Evolutionary conservation across 2,113 vertebrate species (phyloP).

Genomic region (Clarias macrocephalus): DNA sequence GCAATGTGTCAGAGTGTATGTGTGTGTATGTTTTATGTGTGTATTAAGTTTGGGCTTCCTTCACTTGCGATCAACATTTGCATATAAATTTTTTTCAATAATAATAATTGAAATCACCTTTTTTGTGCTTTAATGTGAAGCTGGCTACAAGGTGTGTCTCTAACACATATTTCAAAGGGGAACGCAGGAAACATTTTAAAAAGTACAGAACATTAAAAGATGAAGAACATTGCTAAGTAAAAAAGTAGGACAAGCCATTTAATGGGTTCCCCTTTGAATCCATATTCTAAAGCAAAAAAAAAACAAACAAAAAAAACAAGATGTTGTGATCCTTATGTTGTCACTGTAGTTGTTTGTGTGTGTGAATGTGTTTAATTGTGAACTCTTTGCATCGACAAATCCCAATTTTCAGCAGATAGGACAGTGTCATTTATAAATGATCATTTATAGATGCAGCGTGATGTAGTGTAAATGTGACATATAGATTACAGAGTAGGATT

Average conservation of each 20-base stretch:
- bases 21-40: slow-evolving; percentile 15
- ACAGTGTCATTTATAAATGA: slow-evolving; percentile 11
- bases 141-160: neutral
- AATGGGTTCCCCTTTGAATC: slow-evolving; percentile 36
- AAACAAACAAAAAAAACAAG: neutral
- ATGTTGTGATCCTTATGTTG: slow-evolving; percentile 47
- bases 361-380: slow-evolving; percentile 50
- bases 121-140: slow-evolving; percentile 29
- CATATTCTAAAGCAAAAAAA: slow-evolving; percentile 23
- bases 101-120: slow-evolving; percentile 18
- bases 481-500: slow-evolving; percentile 43
- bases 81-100: neutral
- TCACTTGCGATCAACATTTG: slow-evolving; percentile 16
- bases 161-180: slow-evolving; percentile 15
- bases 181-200: neutral
- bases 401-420: slow-evolving; percentile 24
- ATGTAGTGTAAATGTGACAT: slow-evolving; percentile 41
- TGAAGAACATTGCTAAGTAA: neutral
- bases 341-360: slow-evolving; percentile 47
- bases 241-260: slow-evolving; percentile 19
- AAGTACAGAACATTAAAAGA: neutral
- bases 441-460: slow-evolving; percentile 27
- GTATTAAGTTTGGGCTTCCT: slow-evolving; percentile 27
- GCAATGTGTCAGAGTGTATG: slow-evolving; percentile 26
- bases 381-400: slow-evolving; percentile 49